Percentiles rank a stretch among this genome's conserved stretches.
These are phyloP conservation scores for Ochropleura leucogaster DNA, from an alignment of 2,888 invertebrate genomes.

Conservation along the genomic window DNA sequence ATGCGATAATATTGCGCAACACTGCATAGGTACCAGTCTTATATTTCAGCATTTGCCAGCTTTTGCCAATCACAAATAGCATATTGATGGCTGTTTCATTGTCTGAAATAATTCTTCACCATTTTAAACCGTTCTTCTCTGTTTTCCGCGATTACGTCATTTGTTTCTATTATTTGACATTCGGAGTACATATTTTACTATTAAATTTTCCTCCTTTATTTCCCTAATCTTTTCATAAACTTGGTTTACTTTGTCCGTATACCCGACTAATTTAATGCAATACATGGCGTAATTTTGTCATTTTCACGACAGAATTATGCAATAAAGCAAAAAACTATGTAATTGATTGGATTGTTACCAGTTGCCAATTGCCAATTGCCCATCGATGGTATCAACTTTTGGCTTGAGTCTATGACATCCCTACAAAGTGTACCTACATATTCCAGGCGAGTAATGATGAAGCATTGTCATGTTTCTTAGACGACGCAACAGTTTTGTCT, in stretches of 20 bases:
- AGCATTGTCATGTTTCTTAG: conserved; percentile 21
- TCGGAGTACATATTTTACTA: not conserved
- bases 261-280: not conserved
- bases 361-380: not conserved
- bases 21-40: not conserved
- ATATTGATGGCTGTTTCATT: not conserved
- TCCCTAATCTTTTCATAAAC: too few relatives aligned
- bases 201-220: not conserved
- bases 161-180: not conserved
- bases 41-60: not conserved
- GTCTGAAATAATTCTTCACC: not conserved
- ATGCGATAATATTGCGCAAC: not conserved
- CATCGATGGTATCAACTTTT: not conserved
- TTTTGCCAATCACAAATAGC: not conserved
- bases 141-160: not conserved
- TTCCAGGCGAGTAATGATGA: conserved; percentile 17
- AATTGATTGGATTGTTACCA: not conserved
- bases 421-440: not conserved
- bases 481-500: conserved; percentile 6
- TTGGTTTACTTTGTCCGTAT: not conserved
- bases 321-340: not conserved
- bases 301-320: not conserved
- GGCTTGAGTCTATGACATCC: conserved; percentile 1
- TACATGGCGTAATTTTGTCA: too few relatives aligned
- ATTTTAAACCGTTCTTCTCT: not conserved